Evolutionary conservation across 2,113 vertebrate species (phyloP), one percentile per base, ranked within the genome.

Genomic region (Limnothrissa miodon): DNA sequence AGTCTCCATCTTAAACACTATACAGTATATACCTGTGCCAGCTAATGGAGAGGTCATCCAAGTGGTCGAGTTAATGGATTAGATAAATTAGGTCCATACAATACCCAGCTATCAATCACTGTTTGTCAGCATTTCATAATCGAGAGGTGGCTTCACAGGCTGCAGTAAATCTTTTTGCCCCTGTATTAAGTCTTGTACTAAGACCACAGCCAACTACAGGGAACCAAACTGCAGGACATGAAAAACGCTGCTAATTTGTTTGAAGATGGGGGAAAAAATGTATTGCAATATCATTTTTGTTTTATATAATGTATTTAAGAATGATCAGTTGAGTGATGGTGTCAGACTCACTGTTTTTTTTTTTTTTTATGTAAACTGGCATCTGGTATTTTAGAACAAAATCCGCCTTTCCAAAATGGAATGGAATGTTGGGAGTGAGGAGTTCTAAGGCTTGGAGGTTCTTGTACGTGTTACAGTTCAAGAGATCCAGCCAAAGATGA

Each of bases 221-320:
- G 10, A 66, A 10, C 10, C 59, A 66, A 66, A 66, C 29, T 36
- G 29, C 66, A 74, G 66, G 5, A 36, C 66, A 33, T 74, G 66
- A 74, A 15, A 74, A n/a, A 74, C 29, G 66, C 66, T 74, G 66
- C 66, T 74, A 74, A 17, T 29, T 33, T 74, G 66, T 70, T 70
- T 29, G n/a, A 56, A 19, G 42, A 42, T 42, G 17, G 53, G 17
- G 53, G 23, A 29, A 36, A 33, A 70, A 70, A 70, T 70, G 62
- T 74, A 36, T 39, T 74, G 66, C 66, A 15, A 36, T 17, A 74
- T 33, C 33, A 0, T 29, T 74, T 13, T 15, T 74, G 66, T 74
- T 29, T 23, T 23, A 21, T 56, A 5, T 56, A 21, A 56, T 56
- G 29, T 74, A 74, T 74, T 74, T 74, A 36, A 36, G 29, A 70